Percentiles rank a stretch among this genome's conserved stretches.
Conservation (phyloP, 2,113 vertebrate species). For the Charadrius vociferus region DNA sequence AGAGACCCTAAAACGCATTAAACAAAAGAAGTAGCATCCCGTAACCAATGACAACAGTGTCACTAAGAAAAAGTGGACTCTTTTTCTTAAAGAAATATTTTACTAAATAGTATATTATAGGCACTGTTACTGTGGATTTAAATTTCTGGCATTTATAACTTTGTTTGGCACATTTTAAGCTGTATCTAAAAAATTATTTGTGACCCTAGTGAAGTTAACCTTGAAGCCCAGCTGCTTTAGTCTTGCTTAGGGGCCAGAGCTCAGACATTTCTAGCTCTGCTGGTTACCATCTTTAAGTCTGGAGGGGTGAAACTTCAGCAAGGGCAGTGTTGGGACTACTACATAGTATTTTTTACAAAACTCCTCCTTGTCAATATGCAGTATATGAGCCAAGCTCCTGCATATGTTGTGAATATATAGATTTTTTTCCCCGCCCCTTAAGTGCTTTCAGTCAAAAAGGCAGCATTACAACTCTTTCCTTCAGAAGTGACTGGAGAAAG, state of each 20-base stretch:
- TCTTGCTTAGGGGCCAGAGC: background rate
- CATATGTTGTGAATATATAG: too few species aligned
- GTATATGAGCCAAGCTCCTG: background rate
- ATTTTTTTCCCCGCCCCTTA: background rate
- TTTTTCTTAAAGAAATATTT: background rate
- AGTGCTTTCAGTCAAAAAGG: background rate
- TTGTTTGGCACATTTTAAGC: background rate
- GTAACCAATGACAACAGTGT: accelerated
- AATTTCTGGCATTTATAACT: background rate
- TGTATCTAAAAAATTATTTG: background rate
- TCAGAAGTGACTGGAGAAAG: background rate
- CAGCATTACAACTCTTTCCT: background rate
- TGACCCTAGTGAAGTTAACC: background rate
- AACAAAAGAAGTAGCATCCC: background rate
- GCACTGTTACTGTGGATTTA: background rate
- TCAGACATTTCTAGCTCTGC: background rate
- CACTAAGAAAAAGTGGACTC: background rate
- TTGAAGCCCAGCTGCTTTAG: background rate
- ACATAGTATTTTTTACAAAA: too few species aligned
- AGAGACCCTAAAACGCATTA: background rate
- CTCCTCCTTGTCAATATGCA: background rate
- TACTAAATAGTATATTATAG: background rate
- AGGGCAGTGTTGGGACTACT: background rate
- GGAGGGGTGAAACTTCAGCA: background rate
- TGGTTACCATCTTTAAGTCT: background rate